Evolutionary conservation across 2,888 invertebrate genomes (phyloP), one percentile per base, ranked within the genome.

Genomic region (Pristionchus arcanus): DNA sequence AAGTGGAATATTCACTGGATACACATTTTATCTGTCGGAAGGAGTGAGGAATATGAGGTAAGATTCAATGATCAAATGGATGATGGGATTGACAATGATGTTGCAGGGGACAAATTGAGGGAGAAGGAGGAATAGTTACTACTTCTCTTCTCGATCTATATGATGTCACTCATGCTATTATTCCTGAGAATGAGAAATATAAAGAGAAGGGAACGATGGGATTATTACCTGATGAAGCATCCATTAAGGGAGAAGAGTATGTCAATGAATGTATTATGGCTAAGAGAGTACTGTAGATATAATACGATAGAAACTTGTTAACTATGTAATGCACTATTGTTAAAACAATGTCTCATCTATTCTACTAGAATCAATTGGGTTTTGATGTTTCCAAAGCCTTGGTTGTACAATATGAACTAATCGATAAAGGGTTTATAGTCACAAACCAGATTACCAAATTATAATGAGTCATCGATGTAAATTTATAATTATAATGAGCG

Each of bases 101-200:
- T 55, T 84, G 16, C 16, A 86, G 87, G 53, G n/a, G 31, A 31
- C 15, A 9, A 19, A 87, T 66, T 15, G 68, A 68, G 21, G 2
- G 31, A 28, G 74, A 88, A 53, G 87, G 87, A 74, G 87, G 87
- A n/a, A 53, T n/a, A 74, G 74, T 74, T 21, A 37, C n/a, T 31
- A 49, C 25, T 53, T 28, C 34, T 19, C 37, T 34, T n/a, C 31
- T 88, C 53, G 74, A 49, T 74, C 63, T 88, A 9, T 88, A 74
- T 55, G 87, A 88, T 74, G 87, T 88, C n/a, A 74, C 87, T 55
- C 87, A 88, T 71, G 87, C 87, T 16, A 87, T 87, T 28, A 87
- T 87, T 28, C 68, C 53, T 16, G n/a, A 25, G n/a, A 19, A 34
- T 1, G 86, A 59, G 49, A 86, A 59, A 13, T 63, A 86, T 0